Base-by-base conservation (phyloP, 92 coral and sea anemone species). In the Epizoanthus rinbou region DNA sequence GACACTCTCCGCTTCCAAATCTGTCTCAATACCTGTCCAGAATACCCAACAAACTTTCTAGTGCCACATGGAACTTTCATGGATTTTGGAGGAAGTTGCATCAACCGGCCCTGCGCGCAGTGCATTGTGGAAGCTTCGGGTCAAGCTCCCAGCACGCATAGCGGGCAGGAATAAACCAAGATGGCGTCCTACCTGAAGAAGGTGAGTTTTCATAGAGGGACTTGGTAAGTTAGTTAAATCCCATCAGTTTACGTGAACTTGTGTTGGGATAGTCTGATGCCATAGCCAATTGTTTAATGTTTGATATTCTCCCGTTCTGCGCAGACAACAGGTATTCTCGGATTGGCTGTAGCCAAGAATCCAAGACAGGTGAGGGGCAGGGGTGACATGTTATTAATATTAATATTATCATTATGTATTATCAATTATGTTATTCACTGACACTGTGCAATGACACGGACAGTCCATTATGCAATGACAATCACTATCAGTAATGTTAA, bases 161-260 rank as follows among this genome's bases (percentile, higher is more conserved):
- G 75, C 89, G 24, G 64, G 56, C 33, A 54, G 23, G 21, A 0
- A 19, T 54, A 52, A 82, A 81, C 86, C 97, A 96, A 96, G 75
- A 96, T 96, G 99, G 99, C 99, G 94, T 88, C 94, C 76, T 88
- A 91, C 90, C 69, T 96, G 90, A 96, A 96, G 87, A 88, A 80
- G 89, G 99, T 94, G 56, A 76, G 94, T 75, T 47, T 10, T 35
- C 22, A 41, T 8, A 37, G 65, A 70, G 53, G 14, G 57, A 25
- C 10, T 54, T 56, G 0, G 18, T 13, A 41, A 71, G 28, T 33
- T 11, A 14, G 15, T 60, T 56, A 8, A 22, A 23, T 15, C 54
- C 53, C 22, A 25, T 18, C 5, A 11, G 14, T 24, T 65, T 11
- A 41, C 15, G 8, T 64, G 64, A 19, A 59, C 14, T 14, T 31